phyloP scores from a whole-genome alignment of 2,888 invertebrate genomes.

The Masnerella sp. region DNA sequence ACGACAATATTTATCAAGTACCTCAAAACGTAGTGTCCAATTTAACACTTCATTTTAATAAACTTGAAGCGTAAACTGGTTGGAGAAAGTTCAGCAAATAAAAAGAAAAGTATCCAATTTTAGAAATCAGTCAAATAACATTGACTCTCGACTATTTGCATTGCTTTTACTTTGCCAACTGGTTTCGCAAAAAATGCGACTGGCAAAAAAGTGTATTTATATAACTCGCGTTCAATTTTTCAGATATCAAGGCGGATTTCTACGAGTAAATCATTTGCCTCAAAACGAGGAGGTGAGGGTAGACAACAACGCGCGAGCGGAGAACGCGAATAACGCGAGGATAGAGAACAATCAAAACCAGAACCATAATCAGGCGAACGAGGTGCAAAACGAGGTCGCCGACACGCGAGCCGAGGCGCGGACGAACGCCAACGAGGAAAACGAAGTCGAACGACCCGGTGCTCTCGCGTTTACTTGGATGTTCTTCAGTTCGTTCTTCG shows the following conservation, averaged over 20 bases:
- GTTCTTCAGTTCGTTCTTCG: conserved; percentile 94
- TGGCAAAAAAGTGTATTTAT: too few relatives aligned
- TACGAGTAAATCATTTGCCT: conserved; percentile 79
- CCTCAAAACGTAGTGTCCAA: too few relatives aligned
- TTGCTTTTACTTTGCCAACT: conserved; percentile 31
- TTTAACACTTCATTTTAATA: too few relatives aligned
- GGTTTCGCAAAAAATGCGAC: background rate
- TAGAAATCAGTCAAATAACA: conserved; percentile 39
- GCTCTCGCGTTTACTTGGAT: conserved; percentile 90
- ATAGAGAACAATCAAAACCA: conserved; percentile 69
- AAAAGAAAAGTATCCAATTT: conserved; percentile 38
- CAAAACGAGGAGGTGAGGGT: conserved; percentile 61
- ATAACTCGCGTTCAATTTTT: conserved; percentile 12
- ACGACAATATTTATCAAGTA: too few relatives aligned
- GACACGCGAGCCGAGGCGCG: conserved; percentile 67
- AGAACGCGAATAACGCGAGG: conserved; percentile 67
- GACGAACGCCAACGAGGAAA: conserved; percentile 74
- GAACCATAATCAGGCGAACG: conserved; percentile 63
- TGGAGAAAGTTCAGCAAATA: conserved; percentile 33
- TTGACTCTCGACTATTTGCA: conserved; percentile 15
- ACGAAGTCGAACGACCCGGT: conserved; percentile 80
- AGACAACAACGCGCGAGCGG: conserved; percentile 63
- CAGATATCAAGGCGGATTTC: conserved; percentile 80
- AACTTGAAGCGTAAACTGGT: conserved; percentile 17
- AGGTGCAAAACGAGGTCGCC: conserved; percentile 62